Evolutionary conservation across 2,797 vertebrate genomes (phyloP).

Genomic region (Xenops minutus): DNA sequence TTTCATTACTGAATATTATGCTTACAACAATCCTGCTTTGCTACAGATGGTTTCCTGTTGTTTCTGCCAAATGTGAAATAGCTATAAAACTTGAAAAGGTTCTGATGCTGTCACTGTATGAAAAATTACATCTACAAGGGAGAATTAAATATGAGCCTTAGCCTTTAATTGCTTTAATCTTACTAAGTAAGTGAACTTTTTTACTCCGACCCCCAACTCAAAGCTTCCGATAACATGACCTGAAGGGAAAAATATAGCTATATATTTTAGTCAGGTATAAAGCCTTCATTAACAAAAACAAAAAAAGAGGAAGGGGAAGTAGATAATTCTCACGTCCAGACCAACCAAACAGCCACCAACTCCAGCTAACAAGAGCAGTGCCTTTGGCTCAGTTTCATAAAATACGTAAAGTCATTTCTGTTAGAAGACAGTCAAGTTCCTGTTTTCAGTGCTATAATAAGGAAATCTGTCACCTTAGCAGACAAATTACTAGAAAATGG

Average conservation of each 20-base stretch:
- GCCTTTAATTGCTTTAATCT: slow-evolving; percentile 74
- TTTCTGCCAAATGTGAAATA: slow-evolving; percentile 69
- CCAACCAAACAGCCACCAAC: slow-evolving; percentile 46
- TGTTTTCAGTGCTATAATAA: slow-evolving; percentile 57
- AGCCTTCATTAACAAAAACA: slow-evolving; percentile 55
- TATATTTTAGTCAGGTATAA: slow-evolving; percentile 60
- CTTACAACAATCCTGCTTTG: slow-evolving; percentile 55
- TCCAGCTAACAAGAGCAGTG: slow-evolving; percentile 35
- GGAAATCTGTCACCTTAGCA: slow-evolving; percentile 26
- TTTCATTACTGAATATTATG: slow-evolving; percentile 60
- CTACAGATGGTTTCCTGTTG: slow-evolving; percentile 74
- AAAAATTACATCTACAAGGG: slow-evolving; percentile 58
- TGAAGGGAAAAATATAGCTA: slow-evolving; percentile 27
- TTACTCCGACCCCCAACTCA: slow-evolving; percentile 44
- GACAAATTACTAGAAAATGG: slow-evolving; percentile 44
- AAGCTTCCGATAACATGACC: slow-evolving; percentile 63
- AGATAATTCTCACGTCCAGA: slow-evolving; percentile 61
- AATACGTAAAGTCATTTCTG: slow-evolving; percentile 48
- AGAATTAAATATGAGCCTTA: slow-evolving; percentile 65
- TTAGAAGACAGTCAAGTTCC: slow-evolving; percentile 47
- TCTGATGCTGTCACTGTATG: slow-evolving; percentile 47
- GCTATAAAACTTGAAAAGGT: slow-evolving; percentile 75
- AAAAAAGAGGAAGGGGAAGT: slow-evolving; percentile 62
- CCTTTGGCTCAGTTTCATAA: slow-evolving; percentile 64
- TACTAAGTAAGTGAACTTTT: slow-evolving; percentile 54